phyloP scores from a whole-genome alignment of 2,888 invertebrate species.

The Dryocosmus kuriphilus region DNA sequence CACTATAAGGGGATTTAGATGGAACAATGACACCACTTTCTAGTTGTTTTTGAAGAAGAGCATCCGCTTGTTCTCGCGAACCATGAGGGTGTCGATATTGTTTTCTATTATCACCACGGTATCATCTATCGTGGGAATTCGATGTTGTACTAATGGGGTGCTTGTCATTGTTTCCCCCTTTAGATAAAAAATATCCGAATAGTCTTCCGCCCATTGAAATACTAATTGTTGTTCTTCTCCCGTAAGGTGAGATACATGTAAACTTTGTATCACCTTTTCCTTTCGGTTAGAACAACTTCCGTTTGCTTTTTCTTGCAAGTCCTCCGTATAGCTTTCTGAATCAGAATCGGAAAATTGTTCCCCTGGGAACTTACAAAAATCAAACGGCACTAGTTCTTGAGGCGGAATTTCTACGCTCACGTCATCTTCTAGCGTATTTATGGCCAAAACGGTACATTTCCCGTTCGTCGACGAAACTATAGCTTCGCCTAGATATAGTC shows the following conservation, averaged over 20 bases:
- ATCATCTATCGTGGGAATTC: not conserved
- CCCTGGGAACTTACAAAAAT: not conserved
- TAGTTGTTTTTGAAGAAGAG: not conserved
- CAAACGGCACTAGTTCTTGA: not conserved
- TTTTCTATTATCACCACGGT: not conserved
- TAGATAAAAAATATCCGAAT: too few species aligned
- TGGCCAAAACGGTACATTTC: too few species aligned
- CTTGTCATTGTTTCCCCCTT: too few species aligned
- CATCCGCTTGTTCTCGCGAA: not conserved
- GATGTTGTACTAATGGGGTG: not conserved
- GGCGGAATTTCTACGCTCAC: not conserved
- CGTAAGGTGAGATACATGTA: too few species aligned
- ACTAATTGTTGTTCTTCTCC: too few species aligned
- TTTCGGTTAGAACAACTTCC: too few species aligned
- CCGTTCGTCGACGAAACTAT: too few species aligned
- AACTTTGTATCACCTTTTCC: too few species aligned
- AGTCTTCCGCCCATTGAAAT: too few species aligned
- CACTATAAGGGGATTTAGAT: not conserved
- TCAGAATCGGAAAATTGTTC: not conserved
- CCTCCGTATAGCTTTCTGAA: too few species aligned
- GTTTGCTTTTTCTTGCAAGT: too few species aligned
- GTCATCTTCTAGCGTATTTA: not conserved
- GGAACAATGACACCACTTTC: not conserved
- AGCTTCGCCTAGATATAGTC: too few species aligned
- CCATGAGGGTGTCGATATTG: not conserved